phyloP scores from a whole-genome alignment of 2,888 invertebrate species.

The Drosophila anceps region DNA sequence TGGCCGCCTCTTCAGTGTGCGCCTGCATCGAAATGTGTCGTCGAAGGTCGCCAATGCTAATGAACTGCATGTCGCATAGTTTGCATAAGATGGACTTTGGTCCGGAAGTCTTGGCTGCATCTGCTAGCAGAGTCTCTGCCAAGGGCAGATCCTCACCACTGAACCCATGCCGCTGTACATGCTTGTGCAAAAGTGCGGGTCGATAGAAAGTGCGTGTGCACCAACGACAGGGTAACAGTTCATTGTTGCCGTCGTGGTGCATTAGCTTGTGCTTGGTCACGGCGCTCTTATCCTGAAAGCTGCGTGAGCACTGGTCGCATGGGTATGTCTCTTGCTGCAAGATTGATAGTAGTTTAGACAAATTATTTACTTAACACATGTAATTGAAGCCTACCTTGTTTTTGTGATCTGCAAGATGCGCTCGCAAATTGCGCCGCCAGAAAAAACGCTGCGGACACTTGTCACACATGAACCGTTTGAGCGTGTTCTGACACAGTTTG shows the following conservation, averaged over 20 bases:
- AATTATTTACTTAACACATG: neutral
- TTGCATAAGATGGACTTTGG: slow-evolving; percentile 78
- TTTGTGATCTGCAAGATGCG: slow-evolving; percentile 74
- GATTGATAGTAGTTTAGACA: neutral
- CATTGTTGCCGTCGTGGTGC: slow-evolving; percentile 69
- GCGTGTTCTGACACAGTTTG: slow-evolving; percentile 82
- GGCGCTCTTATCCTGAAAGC: slow-evolving; percentile 77
- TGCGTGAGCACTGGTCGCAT: slow-evolving; percentile 72
- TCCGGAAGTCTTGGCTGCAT: slow-evolving; percentile 77
- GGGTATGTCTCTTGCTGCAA: slow-evolving; percentile 67
- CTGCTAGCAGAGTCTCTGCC: slow-evolving; percentile 73
- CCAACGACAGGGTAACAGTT: slow-evolving; percentile 80
- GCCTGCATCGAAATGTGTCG: slow-evolving; percentile 65
- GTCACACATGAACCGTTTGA: slow-evolving; percentile 82
- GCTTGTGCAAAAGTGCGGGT: slow-evolving; percentile 76
- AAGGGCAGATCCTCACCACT: slow-evolving; percentile 64
- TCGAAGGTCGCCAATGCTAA: slow-evolving; percentile 66
- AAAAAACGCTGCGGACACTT: slow-evolving; percentile 83
- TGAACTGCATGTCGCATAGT: slow-evolving; percentile 73
- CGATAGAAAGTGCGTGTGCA: slow-evolving; percentile 82
- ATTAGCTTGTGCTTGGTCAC: slow-evolving; percentile 76
- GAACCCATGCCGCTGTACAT: slow-evolving; percentile 77
- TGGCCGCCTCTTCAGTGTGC: slow-evolving; percentile 40
- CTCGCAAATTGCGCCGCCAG: slow-evolving; percentile 83
- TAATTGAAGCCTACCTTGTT: slow-evolving; percentile 49